These are phyloP conservation scores for Lycopodina hypogea DNA, from an alignment of 37 sponge, comb jelly and placozoan species.

Conservation along the genomic window DNA sequence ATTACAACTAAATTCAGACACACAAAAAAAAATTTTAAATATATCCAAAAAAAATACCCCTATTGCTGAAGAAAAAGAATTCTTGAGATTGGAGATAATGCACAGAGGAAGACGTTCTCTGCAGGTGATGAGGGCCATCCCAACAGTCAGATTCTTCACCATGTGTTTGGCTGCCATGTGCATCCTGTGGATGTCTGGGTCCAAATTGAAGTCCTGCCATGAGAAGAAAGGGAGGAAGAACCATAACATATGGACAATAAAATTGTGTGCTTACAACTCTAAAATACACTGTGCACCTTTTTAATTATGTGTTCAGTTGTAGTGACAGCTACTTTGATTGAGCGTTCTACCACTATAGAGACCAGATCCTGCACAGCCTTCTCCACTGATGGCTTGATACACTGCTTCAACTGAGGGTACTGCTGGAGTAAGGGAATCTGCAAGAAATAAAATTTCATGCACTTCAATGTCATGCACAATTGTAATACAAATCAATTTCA, in stretches of 20 bases:
- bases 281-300: conserved; percentile 54
- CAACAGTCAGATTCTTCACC: conserved; percentile 95
- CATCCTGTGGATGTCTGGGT: conserved; percentile 90
- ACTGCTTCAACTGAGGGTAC: conserved; percentile 83
- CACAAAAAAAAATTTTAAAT: too few species aligned
- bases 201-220: conserved; percentile 91
- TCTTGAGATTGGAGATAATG: conserved; percentile 89
- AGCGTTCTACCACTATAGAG: conserved; percentile 83
- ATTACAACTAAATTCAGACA: too few species aligned
- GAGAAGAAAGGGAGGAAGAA: background rate
- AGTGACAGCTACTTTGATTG: conserved; percentile 93
- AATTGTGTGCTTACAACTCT: background rate
- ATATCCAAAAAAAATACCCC: conserved; percentile 47
- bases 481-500: too few species aligned
- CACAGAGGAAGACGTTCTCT: conserved; percentile 86
- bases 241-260: background rate
- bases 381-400: conserved; percentile 84
- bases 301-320: conserved; percentile 95
- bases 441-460: background rate
- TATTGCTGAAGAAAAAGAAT: conserved; percentile 57
- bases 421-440: conserved; percentile 83
- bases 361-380: conserved; percentile 89
- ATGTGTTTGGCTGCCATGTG: conserved; percentile 92
- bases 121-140: conserved; percentile 98
- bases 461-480: background rate